A percentile compares a stretch with the other conserved stretches of the same genome.
phyloP scores from a whole-genome alignment of 2,797 vertebrate genomes.

The Darevskia mixta region DNA sequence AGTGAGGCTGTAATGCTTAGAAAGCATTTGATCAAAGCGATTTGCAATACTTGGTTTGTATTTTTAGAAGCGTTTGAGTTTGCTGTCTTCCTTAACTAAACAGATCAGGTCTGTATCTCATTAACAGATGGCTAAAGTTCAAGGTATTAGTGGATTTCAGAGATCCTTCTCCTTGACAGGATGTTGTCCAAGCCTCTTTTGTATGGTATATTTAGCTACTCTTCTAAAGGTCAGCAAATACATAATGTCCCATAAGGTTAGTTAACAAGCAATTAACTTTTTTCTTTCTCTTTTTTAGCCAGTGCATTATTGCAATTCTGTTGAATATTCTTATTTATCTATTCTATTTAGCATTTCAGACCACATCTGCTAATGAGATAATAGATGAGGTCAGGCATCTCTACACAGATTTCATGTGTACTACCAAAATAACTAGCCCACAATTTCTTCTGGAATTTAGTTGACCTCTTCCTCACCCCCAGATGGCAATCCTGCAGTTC shows the following conservation, averaged over 20 bases:
- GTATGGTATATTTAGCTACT: constrained; percentile 23
- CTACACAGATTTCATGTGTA: background rate
- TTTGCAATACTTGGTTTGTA: constrained; percentile 42
- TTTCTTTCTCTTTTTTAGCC: constrained; percentile 4
- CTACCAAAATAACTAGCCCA: background rate
- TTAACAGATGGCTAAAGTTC: constrained; percentile 52
- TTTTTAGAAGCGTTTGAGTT: constrained; percentile 65
- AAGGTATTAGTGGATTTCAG: constrained; percentile 61
- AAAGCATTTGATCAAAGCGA: constrained; percentile 54
- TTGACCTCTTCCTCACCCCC: background rate
- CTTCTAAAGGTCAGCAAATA: constrained; percentile 32
- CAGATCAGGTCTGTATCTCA: constrained; percentile 41
- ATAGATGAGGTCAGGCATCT: constrained; percentile 14
- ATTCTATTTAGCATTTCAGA: constrained; percentile 12
- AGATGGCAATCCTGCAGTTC: background rate
- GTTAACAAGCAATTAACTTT: background rate
- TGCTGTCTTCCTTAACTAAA: constrained; percentile 20
- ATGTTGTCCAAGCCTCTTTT: constrained; percentile 41
- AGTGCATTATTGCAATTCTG: background rate
- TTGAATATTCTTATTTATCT: constrained; percentile 38
- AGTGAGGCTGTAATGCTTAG: constrained; percentile 51
- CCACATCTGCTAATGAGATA: constrained; percentile 27
- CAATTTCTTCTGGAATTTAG: constrained; percentile 33
- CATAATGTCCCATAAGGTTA: background rate
- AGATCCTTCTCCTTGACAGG: constrained; percentile 54